phyloP scores from a whole-genome alignment of 2,113 vertebrate species.

The Gymnocephalus cernua region DNA sequence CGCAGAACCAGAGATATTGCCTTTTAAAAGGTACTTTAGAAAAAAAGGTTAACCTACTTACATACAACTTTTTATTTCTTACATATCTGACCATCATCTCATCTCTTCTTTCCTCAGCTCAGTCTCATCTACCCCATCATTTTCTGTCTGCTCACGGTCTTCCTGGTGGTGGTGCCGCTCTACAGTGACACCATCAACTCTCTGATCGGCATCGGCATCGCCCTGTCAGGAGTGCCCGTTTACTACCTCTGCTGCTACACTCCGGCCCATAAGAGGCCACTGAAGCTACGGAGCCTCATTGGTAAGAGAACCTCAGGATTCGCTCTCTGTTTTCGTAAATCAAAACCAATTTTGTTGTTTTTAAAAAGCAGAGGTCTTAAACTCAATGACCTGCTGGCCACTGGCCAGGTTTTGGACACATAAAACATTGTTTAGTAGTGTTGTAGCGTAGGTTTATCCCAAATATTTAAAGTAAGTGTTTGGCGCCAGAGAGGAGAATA shows the following conservation, averaged over 20 bases:
- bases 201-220: slow-evolving; percentile 91
- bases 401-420: not conserved
- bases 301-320: slow-evolving; percentile 77
- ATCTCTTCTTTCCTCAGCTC: slow-evolving; percentile 79
- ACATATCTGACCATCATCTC: not conserved
- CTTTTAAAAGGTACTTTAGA: not conserved
- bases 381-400: not conserved
- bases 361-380: not conserved
- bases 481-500: not conserved
- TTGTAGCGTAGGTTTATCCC: not conserved
- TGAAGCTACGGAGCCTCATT: slow-evolving; percentile 79
- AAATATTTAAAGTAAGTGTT: not conserved
- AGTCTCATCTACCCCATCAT: slow-evolving; percentile 90
- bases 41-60: not conserved
- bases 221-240: slow-evolving; percentile 90
- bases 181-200: slow-evolving; percentile 93
- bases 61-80: not conserved
- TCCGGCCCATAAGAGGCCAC: slow-evolving; percentile 85
- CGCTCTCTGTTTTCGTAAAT: not conserved
- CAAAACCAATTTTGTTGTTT: not conserved
- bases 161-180: slow-evolving; percentile 92
- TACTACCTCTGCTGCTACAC: slow-evolving; percentile 89
- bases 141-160: slow-evolving; percentile 92
- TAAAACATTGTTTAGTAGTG: not conserved
- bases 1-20: not conserved